Conservation (phyloP, 2,797 vertebrate genomes). For the Cryptoprocta ferox region DNA sequence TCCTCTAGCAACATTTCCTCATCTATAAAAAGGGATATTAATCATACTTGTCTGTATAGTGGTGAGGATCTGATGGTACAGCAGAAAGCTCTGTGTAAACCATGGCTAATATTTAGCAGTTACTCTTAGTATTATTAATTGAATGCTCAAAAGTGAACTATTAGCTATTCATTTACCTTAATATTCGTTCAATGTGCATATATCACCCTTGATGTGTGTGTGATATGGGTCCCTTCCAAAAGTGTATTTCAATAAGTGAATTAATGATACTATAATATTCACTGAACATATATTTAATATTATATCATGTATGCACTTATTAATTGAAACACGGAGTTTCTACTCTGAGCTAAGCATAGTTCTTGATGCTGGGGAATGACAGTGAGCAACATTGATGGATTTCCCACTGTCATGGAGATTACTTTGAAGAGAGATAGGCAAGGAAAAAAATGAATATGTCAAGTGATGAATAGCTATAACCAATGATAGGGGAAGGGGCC, state of each 20-base stretch:
- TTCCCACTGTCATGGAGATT: neutral
- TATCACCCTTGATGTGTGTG: neutral
- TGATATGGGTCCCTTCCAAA: neutral
- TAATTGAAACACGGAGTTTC: neutral
- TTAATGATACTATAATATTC: neutral
- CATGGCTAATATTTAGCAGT: neutral
- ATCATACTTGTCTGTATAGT: neutral
- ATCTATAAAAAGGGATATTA: constrained; percentile 3
- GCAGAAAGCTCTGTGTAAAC: neutral
- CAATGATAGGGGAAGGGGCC: neutral
- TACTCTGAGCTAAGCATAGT: neutral
- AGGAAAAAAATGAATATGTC: neutral
- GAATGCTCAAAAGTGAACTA: neutral
- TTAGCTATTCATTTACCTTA: neutral
- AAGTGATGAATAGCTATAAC: neutral
- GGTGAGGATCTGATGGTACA: neutral
- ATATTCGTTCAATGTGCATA: neutral
- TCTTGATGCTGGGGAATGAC: neutral
- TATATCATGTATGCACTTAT: neutral
- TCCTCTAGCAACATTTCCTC: neutral
- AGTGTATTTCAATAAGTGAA: neutral
- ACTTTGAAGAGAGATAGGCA: neutral
- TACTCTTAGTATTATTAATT: neutral
- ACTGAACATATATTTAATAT: neutral
- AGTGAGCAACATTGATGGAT: neutral